These are phyloP conservation scores for Forbesichthys agassizii DNA, from an alignment of 2,113 vertebrate genomes.

Conservation along the genomic window DNA sequence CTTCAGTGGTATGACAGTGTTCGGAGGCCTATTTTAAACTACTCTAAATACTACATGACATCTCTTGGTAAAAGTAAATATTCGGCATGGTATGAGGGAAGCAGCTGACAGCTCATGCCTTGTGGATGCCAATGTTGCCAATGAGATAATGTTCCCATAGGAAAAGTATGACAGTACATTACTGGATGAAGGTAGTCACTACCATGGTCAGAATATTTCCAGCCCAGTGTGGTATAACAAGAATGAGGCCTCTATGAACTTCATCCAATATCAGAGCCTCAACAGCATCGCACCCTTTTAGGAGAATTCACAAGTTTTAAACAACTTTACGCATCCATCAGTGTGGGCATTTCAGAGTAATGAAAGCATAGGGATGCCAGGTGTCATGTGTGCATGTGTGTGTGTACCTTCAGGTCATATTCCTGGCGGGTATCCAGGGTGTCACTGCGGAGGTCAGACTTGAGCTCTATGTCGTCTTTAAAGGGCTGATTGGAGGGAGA, in stretches of 20 bases:
- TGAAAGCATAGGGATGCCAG: neutral
- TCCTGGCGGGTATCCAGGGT: conserved; percentile 95
- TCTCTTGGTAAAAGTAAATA: neutral
- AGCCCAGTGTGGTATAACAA: conserved; percentile 25
- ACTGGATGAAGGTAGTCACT: conserved; percentile 29
- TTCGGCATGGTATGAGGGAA: neutral
- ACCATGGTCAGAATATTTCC: conserved; percentile 21
- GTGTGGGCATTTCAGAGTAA: neutral
- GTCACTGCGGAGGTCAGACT: conserved; percentile 94
- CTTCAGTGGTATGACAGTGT: neutral
- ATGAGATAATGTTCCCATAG: conserved; percentile 4
- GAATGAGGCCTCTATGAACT: conserved; percentile 15
- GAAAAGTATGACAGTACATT: neutral
- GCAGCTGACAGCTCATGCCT: neutral
- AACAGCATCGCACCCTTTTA: conserved; percentile 9
- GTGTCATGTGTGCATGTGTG: neutral
- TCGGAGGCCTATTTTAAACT: neutral
- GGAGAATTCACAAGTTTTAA: neutral
- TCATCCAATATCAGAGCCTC: neutral
- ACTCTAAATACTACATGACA: neutral
- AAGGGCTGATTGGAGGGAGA: conserved; percentile 87
- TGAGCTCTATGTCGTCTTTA: conserved; percentile 95
- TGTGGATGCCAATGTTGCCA: neutral
- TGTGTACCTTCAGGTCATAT: conserved; percentile 92
- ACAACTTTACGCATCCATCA: too few species aligned